Base-by-base conservation (phyloP, 2,888 invertebrate genomes). In the Sesamia inferens region DNA sequence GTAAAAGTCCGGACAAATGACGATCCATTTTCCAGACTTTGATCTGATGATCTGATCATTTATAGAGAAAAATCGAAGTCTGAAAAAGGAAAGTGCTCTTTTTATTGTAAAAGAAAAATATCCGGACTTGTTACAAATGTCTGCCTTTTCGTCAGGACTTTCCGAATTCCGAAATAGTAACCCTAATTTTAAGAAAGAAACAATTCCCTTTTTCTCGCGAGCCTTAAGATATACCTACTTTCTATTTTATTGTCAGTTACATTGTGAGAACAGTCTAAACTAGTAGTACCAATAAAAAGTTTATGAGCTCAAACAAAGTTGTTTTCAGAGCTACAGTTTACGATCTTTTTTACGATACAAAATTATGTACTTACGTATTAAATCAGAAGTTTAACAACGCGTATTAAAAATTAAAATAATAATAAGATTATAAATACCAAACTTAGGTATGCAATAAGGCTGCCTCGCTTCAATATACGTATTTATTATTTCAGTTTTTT, bases 261-360 rank as follows among this genome's bases (percentile, higher is more conserved):
- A 69, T 42, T 48, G 47, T 68, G 13, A 47, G 44, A 44, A 31
- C 11, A 51, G 7, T 22, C 48, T 22, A 19, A 66, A 58, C 58
- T 44, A 65, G 51, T n/a, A 24, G 14, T 31, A 24, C 47, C 31
- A 47, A 13, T 77, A 54, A 67, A 74, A 76, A 61, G 7, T 68
- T 48, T 68, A 54, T 54, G 16, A 54, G 54, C 54, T 14, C 44
- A 5, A 42, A 64, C 24, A 16, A 77, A 68, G 24, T 77, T 68
- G 47, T 48, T 55, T 44, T 68, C 48, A 74, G 16, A 47, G 68
- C 39, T 42, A 42, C 13, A 8, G 16, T 42, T 76, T 47, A 68
- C 16, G 74, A 61, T 39, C 3, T 68, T 54, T 51, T 74, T 76
- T 39, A 59, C 13, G 58, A 22, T 19, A n/a, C 19, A 14, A 51